Evolutionary conservation across 2,888 invertebrate genomes (phyloP).

Genomic region (Drosophila mimica): DNA sequence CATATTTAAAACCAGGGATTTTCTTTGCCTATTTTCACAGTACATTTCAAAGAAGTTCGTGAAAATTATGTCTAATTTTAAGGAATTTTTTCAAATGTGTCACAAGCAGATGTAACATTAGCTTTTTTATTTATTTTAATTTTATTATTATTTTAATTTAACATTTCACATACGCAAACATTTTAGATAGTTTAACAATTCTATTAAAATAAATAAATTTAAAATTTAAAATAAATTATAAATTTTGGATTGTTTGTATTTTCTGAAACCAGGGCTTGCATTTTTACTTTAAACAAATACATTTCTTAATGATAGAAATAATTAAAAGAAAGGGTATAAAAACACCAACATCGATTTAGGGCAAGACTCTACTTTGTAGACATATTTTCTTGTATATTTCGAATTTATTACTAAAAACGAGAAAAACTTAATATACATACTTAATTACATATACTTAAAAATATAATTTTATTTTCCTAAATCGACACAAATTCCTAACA

Average conservation of each 20-base stretch:
- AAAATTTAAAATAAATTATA: too few relatives aligned
- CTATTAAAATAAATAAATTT: too few relatives aligned
- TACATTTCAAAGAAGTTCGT: accelerated
- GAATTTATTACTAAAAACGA: neutral
- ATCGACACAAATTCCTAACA: neutral
- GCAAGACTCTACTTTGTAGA: neutral
- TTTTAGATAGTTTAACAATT: neutral
- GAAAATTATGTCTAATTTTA: neutral
- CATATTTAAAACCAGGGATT: neutral
- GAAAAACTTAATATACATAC: neutral
- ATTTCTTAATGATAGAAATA: neutral
- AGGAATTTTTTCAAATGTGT: neutral
- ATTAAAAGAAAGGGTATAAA: neutral
- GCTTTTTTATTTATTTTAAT: too few relatives aligned
- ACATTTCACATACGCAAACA: neutral
- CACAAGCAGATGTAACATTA: neutral
- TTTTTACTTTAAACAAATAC: neutral
- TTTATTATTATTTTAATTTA: neutral
- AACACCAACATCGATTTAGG: neutral
- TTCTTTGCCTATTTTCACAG: neutral
- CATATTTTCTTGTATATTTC: neutral
- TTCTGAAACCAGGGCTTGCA: neutral
- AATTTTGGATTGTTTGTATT: neutral
- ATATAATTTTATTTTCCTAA: neutral
- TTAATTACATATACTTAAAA: neutral